Base-by-base conservation (phyloP, 2,113 vertebrate genomes). In the Boulengeromyrus knoepffleri region DNA sequence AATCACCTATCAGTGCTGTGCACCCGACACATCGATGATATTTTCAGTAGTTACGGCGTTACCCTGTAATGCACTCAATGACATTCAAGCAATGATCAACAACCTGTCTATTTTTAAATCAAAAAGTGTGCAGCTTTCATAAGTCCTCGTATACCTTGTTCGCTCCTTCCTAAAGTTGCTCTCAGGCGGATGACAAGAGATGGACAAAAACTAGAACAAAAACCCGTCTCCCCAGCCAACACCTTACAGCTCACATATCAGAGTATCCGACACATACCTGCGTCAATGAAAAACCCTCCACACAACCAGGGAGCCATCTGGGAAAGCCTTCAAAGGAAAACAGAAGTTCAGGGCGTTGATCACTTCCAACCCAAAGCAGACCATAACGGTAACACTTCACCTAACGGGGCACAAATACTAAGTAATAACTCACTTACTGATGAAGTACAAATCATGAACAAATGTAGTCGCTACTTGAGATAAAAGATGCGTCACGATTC, bases 221-320 rank as follows among this genome's bases (percentile, higher is more conserved):
- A 50, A 31, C 85, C 42, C 15, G 24, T 36, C n/a, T 74, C 31
- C 66, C 12, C 66, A 36, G 1, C 66, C 66, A 49, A n/a, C 47
- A 87, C 50, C 45, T 17, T 36, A 19, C 10, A 53, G 49, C 17
- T 53, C 50, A 56, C 50, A 56, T 27, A 87, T 9, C 24, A 10
- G 27, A 77, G 70, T 39, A 80, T 7, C 56, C 56, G 56, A 87
- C 50, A 87, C 47, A 53, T 88, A 95, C 95, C 95, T 94, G 91
- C 91, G 90, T 92, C 19, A 94, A 89, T 9, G n/a, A 19, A 3
- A 91, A 66, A 13, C 87, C 93, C 0, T 94, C 92, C 27, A 92
- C 91, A 93, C 93, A 94, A 15, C 89, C 90, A n/a, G 92, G 49
- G 0, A 90, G 91, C 3, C 88, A 90, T 85, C 92, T 92, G 88